Base-by-base conservation (phyloP, 2,113 vertebrate species). In the Acanthisitta chloris region DNA sequence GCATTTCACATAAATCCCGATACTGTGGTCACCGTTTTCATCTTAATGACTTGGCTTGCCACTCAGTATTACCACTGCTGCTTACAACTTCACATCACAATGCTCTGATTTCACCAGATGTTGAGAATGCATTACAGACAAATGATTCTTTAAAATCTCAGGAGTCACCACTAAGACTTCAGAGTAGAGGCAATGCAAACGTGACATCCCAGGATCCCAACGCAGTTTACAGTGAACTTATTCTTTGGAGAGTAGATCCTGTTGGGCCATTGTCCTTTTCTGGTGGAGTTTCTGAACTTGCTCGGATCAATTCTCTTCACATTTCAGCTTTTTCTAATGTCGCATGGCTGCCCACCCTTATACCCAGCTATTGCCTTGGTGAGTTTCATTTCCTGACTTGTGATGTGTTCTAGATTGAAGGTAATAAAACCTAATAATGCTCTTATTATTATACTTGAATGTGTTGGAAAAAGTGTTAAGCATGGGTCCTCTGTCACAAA, bases 21-120 rank as follows among this genome's bases (percentile, higher is more conserved):
- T 99, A 99, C 43, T 99, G 99, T 95, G 99, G 99, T 70, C 99
- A 99, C 96, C 99, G 99, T 90, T 99, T 99, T 98, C 99, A 99
- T 98, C 99, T 99, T 86, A 99, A 99, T 48, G 99, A 99, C 91
- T 98, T 99, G 96, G 99, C 99, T 96, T 99, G 99, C 97, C 99
- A 99, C 95, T 99, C 99, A 43, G 97, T 99, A 45, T 98, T 99
- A 90, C 99, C 99, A 15, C 98, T 99, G 81, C 97, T 99, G 57
- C 98, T 99, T 86, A 99, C 99, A 96, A 99, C 99, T 2, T 99
- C 99, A 10, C 99, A 99, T 97, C 99, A 99, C 98, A 99, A 99
- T 73, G 98, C 99, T 95, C 95, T 99, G 88, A 98, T 98, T 83
- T 98, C 98, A 20, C 98, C 99, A 29, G 98, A 98, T 54, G 92